A percentile compares a stretch with the other conserved stretches of the same genome.
These are phyloP conservation scores for Siderastrea siderea DNA, from an alignment of 92 coral and sea anemone species.

Conservation along the genomic window DNA sequence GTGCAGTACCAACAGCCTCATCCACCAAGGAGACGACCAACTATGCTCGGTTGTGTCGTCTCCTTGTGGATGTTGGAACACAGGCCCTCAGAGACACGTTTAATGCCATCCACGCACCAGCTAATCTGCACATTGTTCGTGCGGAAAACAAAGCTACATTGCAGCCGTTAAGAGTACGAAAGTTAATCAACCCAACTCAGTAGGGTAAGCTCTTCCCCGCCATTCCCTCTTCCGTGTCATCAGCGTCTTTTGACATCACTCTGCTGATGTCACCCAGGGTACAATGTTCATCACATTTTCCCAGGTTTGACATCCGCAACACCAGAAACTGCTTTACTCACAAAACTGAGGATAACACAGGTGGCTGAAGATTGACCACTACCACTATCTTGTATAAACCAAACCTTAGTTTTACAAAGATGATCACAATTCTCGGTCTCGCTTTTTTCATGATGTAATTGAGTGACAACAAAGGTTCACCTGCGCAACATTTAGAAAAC, in stretches of 20 bases:
- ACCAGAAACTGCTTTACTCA: no score
- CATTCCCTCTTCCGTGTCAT: background rate
- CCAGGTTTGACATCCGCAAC: no score
- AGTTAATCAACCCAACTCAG: conserved; percentile 1
- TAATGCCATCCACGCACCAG: background rate
- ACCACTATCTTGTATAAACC: no score
- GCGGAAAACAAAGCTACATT: background rate
- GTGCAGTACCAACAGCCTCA: background rate
- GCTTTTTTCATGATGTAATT: no score
- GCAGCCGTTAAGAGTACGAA: background rate
- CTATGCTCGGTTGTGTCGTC: background rate
- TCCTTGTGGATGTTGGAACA: background rate
- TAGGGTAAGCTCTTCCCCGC: background rate
- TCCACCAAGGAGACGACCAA: background rate
- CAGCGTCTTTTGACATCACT: background rate
- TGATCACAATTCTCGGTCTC: no score
- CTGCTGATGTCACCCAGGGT: background rate
- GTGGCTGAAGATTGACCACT: no score
- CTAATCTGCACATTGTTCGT: background rate
- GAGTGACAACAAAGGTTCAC: no score
- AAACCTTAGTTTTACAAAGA: no score
- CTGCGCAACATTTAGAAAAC: no score
- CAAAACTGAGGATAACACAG: no score
- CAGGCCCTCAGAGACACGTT: conserved; percentile 3
- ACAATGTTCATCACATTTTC: no score